Base-by-base conservation (phyloP, 2,888 invertebrate species). In the Phorcus lineatus region DNA sequence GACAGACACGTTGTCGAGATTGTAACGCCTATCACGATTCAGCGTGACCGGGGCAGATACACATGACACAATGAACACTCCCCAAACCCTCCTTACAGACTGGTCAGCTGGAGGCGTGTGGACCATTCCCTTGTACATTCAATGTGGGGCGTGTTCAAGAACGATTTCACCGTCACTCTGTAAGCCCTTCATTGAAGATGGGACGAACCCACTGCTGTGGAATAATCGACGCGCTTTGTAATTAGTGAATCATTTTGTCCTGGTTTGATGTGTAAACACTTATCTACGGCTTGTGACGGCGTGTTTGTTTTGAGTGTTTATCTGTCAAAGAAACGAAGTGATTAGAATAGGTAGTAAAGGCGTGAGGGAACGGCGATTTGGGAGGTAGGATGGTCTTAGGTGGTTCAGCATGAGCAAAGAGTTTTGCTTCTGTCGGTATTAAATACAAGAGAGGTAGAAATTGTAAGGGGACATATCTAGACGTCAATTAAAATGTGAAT, bases 1-100 rank as follows among this genome's bases (percentile, higher is more conserved):
- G 62, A 62, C 62, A 16, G 62, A 24, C 28, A 62, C 28, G 24
- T 3, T 28, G 28, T 24, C 28, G 28, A 28, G 11, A 24, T 17
- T n/a, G 22, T 28, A 62, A 62, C 62, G 62, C 62, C 62, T 62
- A 28, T 62, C 62, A 62, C 62, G 62, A 62, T 62, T 28, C 28
- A 13, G 62, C 16, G 7, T 62, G 47, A 47, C 47, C 47, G 28
- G 57, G 62, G 9, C 4, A 16, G 28, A 62, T 28, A n/a, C 24
- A 28, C 28, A 28, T 7, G 4, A 11, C 62, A 24, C 22, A 24
- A 11, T 16, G 19, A 28, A 62, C 62, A 17, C 62, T 62, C 62
- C 62, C 28, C 4, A 62, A 62, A 24, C 28, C 62, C 28, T 62
- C 62, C 13, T 7, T 19, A n/a, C 62, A n/a, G 17, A 62, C 13